Conservation (phyloP, 53 echinoderm and acorn worm genomes). For the Henricia sp. region DNA sequence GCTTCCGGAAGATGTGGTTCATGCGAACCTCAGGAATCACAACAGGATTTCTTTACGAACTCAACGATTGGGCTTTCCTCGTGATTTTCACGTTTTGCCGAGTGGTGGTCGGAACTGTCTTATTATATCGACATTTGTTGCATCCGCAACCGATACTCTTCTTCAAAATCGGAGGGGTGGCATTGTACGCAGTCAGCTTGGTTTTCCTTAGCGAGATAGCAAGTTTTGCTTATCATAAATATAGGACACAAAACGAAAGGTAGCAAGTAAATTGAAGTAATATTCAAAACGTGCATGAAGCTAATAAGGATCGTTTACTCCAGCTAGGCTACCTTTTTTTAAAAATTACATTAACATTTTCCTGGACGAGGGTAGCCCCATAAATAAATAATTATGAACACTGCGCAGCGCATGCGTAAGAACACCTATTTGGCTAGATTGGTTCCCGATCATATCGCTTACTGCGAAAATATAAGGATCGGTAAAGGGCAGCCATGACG, state of each 20-base stretch:
- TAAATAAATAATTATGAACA: background rate
- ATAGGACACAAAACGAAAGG: background rate
- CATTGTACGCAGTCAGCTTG: conserved; percentile 72
- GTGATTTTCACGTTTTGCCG: conserved; percentile 65
- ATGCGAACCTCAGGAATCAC: conserved; percentile 71
- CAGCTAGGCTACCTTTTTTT: background rate
- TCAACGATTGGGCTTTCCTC: conserved; percentile 78
- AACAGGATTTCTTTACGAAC: conserved; percentile 58
- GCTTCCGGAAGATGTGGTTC: no score
- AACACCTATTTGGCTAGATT: no score
- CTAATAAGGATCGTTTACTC: background rate
- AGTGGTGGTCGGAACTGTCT: conserved; percentile 60
- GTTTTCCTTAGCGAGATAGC: conserved; percentile 54
- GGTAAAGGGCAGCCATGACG: no score
- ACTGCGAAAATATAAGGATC: no score
- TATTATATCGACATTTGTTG: conserved; percentile 51
- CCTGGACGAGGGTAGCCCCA: background rate
- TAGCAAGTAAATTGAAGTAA: background rate
- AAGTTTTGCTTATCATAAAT: background rate
- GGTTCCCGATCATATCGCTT: no score
- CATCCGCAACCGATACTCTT: conserved; percentile 60
- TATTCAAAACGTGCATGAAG: background rate
- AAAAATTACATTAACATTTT: background rate
- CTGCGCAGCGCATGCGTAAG: no score
- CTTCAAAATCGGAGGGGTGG: conserved; percentile 54